These are phyloP conservation scores for Sebastes kiyomatsui DNA, from an alignment of 2,797 vertebrate species.

Conservation along the genomic window DNA sequence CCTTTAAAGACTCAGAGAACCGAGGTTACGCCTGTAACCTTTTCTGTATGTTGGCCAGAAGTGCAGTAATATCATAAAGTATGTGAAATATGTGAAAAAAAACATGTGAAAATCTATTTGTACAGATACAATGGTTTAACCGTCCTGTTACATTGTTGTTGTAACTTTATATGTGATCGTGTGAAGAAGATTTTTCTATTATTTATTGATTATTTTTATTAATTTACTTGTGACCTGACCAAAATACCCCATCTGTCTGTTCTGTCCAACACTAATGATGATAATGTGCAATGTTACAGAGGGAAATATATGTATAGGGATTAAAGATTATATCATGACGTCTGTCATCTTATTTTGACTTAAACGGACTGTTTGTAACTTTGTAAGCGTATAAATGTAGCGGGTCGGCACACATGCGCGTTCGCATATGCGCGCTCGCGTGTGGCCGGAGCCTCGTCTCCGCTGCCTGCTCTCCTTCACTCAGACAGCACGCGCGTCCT, in stretches of 20 bases:
- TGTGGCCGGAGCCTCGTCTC: too few relatives aligned
- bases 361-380: too few relatives aligned
- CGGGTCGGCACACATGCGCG: too few relatives aligned
- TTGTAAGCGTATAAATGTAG: too few relatives aligned
- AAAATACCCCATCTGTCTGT: slow-evolving; percentile 73
- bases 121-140: slow-evolving; percentile 85
- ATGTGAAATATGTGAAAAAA: slow-evolving; percentile 63
- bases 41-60: slow-evolving; percentile 56
- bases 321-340: slow-evolving; percentile 79
- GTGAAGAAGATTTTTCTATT: slow-evolving; percentile 89
- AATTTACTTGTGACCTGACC: slow-evolving; percentile 69
- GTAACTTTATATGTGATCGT: slow-evolving; percentile 93
- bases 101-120: slow-evolving; percentile 84
- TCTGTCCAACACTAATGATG: slow-evolving; percentile 64
- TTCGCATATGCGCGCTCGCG: too few relatives aligned
- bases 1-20: slow-evolving; percentile 60
- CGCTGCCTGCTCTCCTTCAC: too few relatives aligned
- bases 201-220: slow-evolving; percentile 79
- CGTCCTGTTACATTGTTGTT: slow-evolving; percentile 91
- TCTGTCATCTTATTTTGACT: not conserved
- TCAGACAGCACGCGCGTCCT: too few relatives aligned
- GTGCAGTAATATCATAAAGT: slow-evolving; percentile 71
- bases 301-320: slow-evolving; percentile 76
- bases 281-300: slow-evolving; percentile 79
- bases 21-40: slow-evolving; percentile 30